Evolutionary conservation across 2,888 invertebrate genomes (phyloP), one percentile per base, ranked within the genome.

Genomic region (Adelognathus sp.): DNA sequence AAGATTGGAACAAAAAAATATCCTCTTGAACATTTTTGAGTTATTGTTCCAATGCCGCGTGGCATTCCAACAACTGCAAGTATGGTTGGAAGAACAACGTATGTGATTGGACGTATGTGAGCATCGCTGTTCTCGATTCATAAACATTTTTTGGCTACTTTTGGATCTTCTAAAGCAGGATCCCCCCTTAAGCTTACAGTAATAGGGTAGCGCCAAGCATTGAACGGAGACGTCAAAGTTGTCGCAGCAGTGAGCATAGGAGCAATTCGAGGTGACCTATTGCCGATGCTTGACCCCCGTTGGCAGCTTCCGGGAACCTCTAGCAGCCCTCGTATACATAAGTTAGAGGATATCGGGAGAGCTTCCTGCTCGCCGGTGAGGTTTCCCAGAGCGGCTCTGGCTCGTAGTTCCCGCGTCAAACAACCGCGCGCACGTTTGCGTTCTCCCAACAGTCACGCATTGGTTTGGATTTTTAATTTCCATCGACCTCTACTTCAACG

Each of bases 311-410:
- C 77, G 75, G 69, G 73, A 66, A 46, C 74, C 76, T 64, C 50
- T 71, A n/a, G 36, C 46, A 61, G 36, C 78, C n/a, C n/a, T 60
- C 61, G 64, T 70, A 75, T 82, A 76, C 78, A 82, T 82, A 82
- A 82, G 79, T 80, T 66, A 79, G 69, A 72, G 76, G 76, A 74
- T 75, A 77, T 67, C 61, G 66, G 36, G 41, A 41, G 52, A 71
- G 79, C 71, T 79, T 79, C 71, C 75, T 66, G 75, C 39, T 66
- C 44, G 61, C 56, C 71, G 66, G 21, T 61, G 44, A 29, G 70
- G 54, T 54, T 66, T 56, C 60, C 29, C n/a, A n/a, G 56, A 2
- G 66, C 29, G 14, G 36, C 67, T 54, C 64, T 14, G 58, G 46
- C 50, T 56, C 21, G 56, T 24, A 63, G 27, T 67, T 56, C 50